A percentile compares a stretch with the other conserved stretches of the same genome.
Conservation (phyloP, 2,888 invertebrate species). For the Drosophila engyochracea region DNA sequence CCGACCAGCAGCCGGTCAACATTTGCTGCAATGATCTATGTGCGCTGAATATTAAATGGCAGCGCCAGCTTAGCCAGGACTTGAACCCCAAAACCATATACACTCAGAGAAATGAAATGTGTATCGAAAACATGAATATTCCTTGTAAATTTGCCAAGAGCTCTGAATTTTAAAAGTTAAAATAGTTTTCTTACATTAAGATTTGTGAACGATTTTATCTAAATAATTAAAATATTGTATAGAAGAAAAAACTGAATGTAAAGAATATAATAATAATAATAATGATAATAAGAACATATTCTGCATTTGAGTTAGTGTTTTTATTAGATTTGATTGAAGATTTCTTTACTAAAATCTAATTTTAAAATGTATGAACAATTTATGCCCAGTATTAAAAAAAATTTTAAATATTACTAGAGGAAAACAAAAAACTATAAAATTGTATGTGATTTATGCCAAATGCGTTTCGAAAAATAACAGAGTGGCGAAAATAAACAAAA, state of each 20-base stretch:
- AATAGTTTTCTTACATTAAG: background rate
- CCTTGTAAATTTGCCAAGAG: background rate
- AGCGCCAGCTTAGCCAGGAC: conserved; percentile 45
- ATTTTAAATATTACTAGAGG: background rate
- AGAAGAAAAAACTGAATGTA: too few species aligned
- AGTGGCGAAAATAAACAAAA: background rate
- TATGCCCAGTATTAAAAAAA: background rate
- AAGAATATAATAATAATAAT: background rate
- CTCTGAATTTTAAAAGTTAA: background rate
- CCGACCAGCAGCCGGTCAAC: conserved; percentile 48
- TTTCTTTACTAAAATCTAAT: background rate
- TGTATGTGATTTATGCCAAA: too few species aligned
- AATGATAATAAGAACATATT: background rate
- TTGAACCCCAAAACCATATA: conserved; percentile 19
- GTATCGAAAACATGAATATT: background rate
- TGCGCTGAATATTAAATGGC: conserved; percentile 84
- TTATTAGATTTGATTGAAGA: background rate
- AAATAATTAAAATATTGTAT: too few species aligned
- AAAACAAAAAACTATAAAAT: background rate
- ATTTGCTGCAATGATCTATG: conserved; percentile 85
- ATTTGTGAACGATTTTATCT: too few species aligned
- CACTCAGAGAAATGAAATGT: background rate
- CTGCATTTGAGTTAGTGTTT: background rate
- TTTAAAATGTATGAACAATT: background rate
- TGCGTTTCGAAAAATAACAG: too few species aligned